These are phyloP conservation scores for Agapornis roseicollis DNA, from an alignment of 2,113 vertebrate species.

Conservation along the genomic window DNA sequence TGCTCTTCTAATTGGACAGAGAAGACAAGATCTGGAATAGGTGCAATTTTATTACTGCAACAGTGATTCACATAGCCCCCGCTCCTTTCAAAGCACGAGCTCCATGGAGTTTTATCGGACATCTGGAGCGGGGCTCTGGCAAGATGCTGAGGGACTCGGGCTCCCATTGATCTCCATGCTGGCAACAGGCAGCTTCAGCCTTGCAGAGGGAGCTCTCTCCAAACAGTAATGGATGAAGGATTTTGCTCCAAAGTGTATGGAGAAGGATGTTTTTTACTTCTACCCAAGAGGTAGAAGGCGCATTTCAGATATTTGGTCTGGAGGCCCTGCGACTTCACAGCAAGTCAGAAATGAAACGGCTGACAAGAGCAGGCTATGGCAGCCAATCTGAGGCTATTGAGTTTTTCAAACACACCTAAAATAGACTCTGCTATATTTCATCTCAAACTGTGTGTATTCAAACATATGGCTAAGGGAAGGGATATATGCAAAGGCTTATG, in stretches of 20 bases:
- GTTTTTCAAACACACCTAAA: conserved; percentile 62
- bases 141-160: conserved; percentile 36
- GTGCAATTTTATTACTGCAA: conserved; percentile 59
- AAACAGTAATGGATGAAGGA: background rate
- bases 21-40: conserved; percentile 61
- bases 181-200: conserved; percentile 11
- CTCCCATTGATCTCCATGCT: conserved; percentile 37
- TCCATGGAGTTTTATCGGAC: conserved; percentile 49
- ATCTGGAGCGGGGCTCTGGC: conserved; percentile 48
- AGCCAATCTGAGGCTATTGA: conserved; percentile 42
- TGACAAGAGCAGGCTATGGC: conserved; percentile 1
- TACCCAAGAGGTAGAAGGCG: background rate
- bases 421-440: conserved; percentile 51
- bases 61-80: conserved; percentile 24
- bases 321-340: background rate
- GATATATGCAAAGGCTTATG: conserved; percentile 42
- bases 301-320: background rate
- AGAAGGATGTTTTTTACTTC: background rate
- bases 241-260: background rate
- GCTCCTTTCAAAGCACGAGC: conserved; percentile 49
- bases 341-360: background rate
- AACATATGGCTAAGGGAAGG: conserved; percentile 60
- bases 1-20: conserved; percentile 57
- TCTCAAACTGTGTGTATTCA: conserved; percentile 58
- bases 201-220: background rate